These are phyloP conservation scores for Rhopalosiphum maidis DNA, from an alignment of 1,140 invertebrate species.

Conservation along the genomic window DNA sequence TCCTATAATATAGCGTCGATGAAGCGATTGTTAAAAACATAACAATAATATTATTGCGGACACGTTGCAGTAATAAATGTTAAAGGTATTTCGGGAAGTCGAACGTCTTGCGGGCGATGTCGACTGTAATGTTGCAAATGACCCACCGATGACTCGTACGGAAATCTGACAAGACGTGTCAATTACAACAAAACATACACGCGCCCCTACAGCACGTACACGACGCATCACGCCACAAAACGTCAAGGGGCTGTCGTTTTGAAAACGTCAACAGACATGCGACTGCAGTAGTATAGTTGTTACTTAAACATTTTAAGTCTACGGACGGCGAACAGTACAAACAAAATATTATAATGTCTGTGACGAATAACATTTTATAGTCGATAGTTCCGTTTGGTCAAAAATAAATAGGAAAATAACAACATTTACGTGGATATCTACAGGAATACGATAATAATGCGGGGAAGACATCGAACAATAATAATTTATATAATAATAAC, in stretches of 20 bases:
- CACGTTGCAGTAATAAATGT: background rate
- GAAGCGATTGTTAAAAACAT: background rate
- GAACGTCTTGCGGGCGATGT: background rate
- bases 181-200: background rate
- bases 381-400: background rate
- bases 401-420: background rate
- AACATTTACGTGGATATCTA: background rate
- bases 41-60: background rate
- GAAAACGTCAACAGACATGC: background rate
- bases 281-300: background rate
- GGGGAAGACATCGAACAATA: background rate
- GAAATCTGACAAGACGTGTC: background rate
- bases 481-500: background rate
- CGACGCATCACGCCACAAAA: background rate
- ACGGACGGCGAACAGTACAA: background rate
- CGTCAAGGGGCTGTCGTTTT: background rate
- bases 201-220: background rate
- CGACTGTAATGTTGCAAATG: background rate
- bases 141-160: background rate
- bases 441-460: background rate
- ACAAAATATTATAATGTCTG: background rate
- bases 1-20: background rate
- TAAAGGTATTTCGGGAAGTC: background rate
- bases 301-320: background rate
- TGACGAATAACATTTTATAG: background rate